Conservation (phyloP, 2,888 invertebrate genomes). For the Scrobipalpa atriplicella region DNA sequence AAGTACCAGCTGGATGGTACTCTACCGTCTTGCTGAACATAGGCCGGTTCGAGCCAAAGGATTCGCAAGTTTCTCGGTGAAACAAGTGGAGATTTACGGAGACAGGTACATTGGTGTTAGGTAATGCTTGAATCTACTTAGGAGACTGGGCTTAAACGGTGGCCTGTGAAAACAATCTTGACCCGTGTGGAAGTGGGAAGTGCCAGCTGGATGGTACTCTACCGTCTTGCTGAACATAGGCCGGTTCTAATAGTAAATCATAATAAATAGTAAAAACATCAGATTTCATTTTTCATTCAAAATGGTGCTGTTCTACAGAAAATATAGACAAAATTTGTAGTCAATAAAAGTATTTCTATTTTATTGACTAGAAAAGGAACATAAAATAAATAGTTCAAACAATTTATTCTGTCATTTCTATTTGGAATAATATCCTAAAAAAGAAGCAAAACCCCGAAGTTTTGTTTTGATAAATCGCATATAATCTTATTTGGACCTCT, state of each 20-base stretch:
- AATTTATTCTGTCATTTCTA: too few relatives aligned
- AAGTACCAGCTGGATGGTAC: slow-evolving; percentile 25
- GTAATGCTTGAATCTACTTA: too few relatives aligned
- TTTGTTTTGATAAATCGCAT: slow-evolving; percentile 26
- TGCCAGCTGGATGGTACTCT: not conserved
- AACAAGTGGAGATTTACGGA: slow-evolving; percentile 28
- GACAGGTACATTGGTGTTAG: not conserved
- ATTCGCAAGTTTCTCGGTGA: slow-evolving; percentile 1
- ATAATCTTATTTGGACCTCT: slow-evolving; percentile 37
- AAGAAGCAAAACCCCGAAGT: not conserved
- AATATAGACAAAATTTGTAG: too few relatives aligned
- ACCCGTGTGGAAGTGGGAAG: too few relatives aligned
- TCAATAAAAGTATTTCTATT: too few relatives aligned
- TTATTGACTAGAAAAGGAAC: too few relatives aligned
- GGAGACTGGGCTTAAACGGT: too few relatives aligned
- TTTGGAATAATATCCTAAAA: not conserved
- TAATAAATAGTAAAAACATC: too few relatives aligned
- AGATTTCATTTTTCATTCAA: too few relatives aligned
- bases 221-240: not conserved
- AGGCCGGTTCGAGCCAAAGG: slow-evolving; percentile 8
- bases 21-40: not conserved
- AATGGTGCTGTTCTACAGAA: too few relatives aligned
- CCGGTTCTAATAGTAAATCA: not conserved
- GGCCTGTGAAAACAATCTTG: too few relatives aligned
- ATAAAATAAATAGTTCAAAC: not conserved